Conservation (phyloP, 37 sponge, comb jelly and placozoan species). For the Crambe crambe region DNA sequence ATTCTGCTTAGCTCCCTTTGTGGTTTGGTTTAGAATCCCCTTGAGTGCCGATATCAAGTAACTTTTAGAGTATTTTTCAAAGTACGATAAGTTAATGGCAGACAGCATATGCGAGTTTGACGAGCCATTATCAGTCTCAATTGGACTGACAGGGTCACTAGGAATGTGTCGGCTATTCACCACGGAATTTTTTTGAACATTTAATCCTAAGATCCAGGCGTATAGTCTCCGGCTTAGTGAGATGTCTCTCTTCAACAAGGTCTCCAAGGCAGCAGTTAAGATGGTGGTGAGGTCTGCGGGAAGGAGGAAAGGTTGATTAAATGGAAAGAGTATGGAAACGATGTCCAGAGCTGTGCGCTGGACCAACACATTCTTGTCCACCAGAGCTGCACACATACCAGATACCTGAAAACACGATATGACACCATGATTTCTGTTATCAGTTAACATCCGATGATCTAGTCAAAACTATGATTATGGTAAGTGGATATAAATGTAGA, state of each 20-base stretch:
- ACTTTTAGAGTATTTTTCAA: slow-evolving; percentile 33
- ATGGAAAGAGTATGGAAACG: slow-evolving; percentile 51
- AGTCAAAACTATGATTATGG: too few species aligned
- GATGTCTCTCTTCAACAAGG: slow-evolving; percentile 76
- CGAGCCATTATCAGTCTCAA: background rate
- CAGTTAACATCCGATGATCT: too few species aligned
- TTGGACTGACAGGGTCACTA: background rate
- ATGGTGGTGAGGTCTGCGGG: slow-evolving; percentile 29
- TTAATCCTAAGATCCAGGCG: slow-evolving; percentile 73
- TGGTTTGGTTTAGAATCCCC: background rate
- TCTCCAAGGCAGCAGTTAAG: slow-evolving; percentile 66
- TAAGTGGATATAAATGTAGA: too few species aligned
- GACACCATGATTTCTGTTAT: too few species aligned
- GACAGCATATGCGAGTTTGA: background rate
- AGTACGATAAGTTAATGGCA: slow-evolving; percentile 12
- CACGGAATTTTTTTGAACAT: slow-evolving; percentile 16
- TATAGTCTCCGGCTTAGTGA: slow-evolving; percentile 82
- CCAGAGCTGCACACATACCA: slow-evolving; percentile 64
- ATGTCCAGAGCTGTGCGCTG: slow-evolving; percentile 70
- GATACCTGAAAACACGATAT: slow-evolving; percentile 43
- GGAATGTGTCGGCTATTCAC: background rate
- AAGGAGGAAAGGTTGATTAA: slow-evolving; percentile 53
- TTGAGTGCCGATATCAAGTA: slow-evolving; percentile 23
- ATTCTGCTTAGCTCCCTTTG: slow-evolving; percentile 8
- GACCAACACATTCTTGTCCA: slow-evolving; percentile 74